These are phyloP conservation scores for Pycnonotus jocosus DNA, from an alignment of 2,113 vertebrate species.

Conservation along the genomic window DNA sequence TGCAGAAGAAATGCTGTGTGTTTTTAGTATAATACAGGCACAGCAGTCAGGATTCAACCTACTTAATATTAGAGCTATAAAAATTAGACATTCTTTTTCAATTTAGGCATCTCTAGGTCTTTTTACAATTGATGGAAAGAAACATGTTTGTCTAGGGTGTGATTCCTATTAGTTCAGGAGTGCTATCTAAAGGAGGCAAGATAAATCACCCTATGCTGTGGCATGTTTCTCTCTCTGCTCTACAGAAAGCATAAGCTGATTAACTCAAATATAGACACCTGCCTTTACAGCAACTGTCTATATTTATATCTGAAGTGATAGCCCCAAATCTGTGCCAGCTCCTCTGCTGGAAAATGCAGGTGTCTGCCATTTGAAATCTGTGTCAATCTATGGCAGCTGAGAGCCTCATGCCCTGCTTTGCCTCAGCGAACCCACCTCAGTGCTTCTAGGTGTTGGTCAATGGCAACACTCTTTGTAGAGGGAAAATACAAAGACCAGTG, in stretches of 20 bases:
- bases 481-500: background rate
- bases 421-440: background rate
- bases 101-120: background rate
- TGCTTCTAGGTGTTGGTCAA: background rate
- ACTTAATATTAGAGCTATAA: background rate
- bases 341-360: background rate
- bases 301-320: background rate
- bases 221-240: background rate
- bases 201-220: background rate
- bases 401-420: background rate
- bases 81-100: background rate
- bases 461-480: background rate
- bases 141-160: background rate
- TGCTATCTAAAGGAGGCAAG: background rate
- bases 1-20: background rate
- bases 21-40: background rate
- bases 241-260: background rate
- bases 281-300: background rate
- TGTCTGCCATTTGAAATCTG: slow-evolving; percentile 5
- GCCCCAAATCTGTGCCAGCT: background rate
- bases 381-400: background rate
- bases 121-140: background rate
- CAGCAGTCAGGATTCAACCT: background rate
- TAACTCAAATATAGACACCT: slow-evolving; percentile 20
- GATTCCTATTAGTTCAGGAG: background rate